These are phyloP conservation scores for Taurulus bubalis DNA, from an alignment of 2,113 vertebrate genomes.

Conservation along the genomic window DNA sequence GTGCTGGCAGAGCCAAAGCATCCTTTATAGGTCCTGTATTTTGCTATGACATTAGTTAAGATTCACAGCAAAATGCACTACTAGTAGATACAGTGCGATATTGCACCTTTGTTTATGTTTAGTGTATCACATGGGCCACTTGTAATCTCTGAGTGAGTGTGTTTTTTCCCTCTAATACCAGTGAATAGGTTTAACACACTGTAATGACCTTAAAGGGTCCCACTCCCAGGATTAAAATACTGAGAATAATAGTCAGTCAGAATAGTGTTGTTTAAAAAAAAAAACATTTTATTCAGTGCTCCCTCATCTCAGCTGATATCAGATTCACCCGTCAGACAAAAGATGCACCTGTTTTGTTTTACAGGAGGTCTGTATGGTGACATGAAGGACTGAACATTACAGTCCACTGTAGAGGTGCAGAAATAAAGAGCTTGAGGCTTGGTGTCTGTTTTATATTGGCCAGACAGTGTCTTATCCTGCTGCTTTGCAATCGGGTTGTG, in stretches of 20 bases:
- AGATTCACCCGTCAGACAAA: conserved; percentile 64
- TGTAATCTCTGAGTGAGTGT: conserved; percentile 10
- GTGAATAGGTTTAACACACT: conserved; percentile 27
- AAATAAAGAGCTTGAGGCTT: conserved; percentile 13
- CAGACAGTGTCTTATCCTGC: conserved; percentile 13
- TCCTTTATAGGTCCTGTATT: conserved; percentile 3
- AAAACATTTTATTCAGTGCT: conserved; percentile 3
- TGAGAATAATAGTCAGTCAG: conserved; percentile 27
- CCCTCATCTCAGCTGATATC: conserved; percentile 25
- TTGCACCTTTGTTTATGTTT: conserved; percentile 55
- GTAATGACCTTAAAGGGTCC: neutral
- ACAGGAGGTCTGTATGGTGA: conserved; percentile 45
- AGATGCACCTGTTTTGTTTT: conserved; percentile 73
- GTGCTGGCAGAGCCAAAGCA: conserved; percentile 15
- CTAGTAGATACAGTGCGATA: neutral
- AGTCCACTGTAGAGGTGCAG: conserved; percentile 37
- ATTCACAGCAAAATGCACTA: neutral
- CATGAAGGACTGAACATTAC: conserved; percentile 42
- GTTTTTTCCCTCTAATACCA: conserved; percentile 16
- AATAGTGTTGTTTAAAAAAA: neutral
- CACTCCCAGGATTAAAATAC: conserved; percentile 15
- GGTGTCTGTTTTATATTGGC: conserved; percentile 1
- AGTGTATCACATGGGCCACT: conserved; percentile 32
- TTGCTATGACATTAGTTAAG: neutral
- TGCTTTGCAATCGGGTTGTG: conserved; percentile 2